Base-by-base conservation (phyloP, 2,888 invertebrate species). In the Rhagium mordax region DNA sequence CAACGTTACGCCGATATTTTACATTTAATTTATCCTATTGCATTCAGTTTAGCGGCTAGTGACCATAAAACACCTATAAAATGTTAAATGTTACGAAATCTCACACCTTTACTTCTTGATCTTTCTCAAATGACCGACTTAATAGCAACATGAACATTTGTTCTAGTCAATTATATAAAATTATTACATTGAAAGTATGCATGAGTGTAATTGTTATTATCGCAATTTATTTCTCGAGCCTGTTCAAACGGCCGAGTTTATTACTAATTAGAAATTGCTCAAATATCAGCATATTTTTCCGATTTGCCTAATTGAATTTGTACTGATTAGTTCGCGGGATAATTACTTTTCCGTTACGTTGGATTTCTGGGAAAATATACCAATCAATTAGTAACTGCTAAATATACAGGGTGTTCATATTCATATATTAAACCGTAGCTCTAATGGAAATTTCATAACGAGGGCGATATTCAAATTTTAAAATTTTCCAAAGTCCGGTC, bases 91-190 rank as follows among this genome's bases (percentile, higher is more conserved):
- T 59, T 72, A 69, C 27, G 59, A 65, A 72, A 72, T 15, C 41
- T 51, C 21, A 57, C 62, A 69, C 69, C 59, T 59, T 59, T 64
- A 59, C 53, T 64, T 65, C 69, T 67, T 59, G 57, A 62, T 72
- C 67, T 72, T 62, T 68, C 59, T 53, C 53, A 47, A 61, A 61
- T 55, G 71, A 71, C 71, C 71, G 71, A 71, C 60, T 71, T 71
- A 21, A 41, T 53, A 21, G 47, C 67, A 62, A 68, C 71, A 48
- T 41, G 71, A 66, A 69, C 62, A 57, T 72, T 75, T 71, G 67
- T 69, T 73, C 69, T 68, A 59, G 59, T 57, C 71, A 69, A 71
- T 75, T 65, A 71, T 61, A 57, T 71, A 62, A 59, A 69, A 69
- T 71, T 66, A 67, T 64, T 69, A 62, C 64, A 66, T 65, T 29